Evolutionary conservation across 2,797 vertebrate species (phyloP), one percentile per base, ranked within the genome.

Genomic region (Brachyrhaphis roseni): DNA sequence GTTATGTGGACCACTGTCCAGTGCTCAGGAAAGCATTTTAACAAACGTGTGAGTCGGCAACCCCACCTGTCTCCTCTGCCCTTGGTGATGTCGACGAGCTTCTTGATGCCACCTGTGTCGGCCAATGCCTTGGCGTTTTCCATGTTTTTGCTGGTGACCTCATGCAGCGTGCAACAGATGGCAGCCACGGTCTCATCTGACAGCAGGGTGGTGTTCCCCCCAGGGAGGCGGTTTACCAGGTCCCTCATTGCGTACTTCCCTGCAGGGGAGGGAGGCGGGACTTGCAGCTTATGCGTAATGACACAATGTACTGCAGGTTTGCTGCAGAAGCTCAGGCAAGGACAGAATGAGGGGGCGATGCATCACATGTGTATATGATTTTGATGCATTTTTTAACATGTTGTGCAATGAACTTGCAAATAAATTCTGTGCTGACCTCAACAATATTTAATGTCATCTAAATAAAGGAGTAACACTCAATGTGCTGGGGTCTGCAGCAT

Each of bases 111-210:
- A 0, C 98, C 98, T 0, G 97, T 97, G 86, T 99, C 98, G 0
- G 98, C 98, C 79, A 99, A 92, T 20, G 98, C 98, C 86, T 99
- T 99, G 83, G 98, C 98, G 0, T 99, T 99, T 92, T 99, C 98
- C 98, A 99, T 99, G 95, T 99, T 99, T 87, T 97, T 99, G 91
- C 97, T 99, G 75, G 97, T 98, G 94, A 99, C 98, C 95, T 99
- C 98, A 0, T 99, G 97, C 91, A 99, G 92, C 20, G 98, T 98
- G 74, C 98, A 99, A 95, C 98, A 99, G 95, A 99, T 97, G 1
- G 98, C 97, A 0, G 97, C 98, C 87, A 98, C 97, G 0, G 98
- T 99, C 91, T 99, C 98, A 1, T 99, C 98, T 0, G 97, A 98
- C 87, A 99, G 91, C 80, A 97, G 90, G 78, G 94, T 96, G 31